Conservation (phyloP, 1,140 invertebrate species). For the Neotoxoptera formosana region DNA sequence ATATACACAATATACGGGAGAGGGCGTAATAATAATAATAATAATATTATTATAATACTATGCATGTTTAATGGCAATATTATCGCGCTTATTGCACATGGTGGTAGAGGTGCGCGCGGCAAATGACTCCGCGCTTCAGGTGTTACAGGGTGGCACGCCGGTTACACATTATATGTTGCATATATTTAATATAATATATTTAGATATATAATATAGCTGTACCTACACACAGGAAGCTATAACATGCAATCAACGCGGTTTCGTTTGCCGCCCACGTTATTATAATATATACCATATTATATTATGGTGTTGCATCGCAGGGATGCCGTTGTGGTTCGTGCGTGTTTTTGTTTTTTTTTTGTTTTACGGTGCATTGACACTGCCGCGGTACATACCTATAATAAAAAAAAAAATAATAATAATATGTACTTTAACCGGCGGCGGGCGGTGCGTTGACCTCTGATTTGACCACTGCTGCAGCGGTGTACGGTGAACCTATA, state of each 20-base stretch:
- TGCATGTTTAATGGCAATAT: background rate
- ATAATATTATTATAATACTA: background rate
- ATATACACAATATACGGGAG: background rate
- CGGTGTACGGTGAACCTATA: background rate
- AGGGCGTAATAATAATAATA: background rate
- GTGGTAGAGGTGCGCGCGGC: background rate
- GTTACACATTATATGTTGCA: background rate
- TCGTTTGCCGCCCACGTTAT: conserved; percentile 25
- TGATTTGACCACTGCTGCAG: conserved; percentile 25
- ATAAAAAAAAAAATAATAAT: conserved; percentile 2
- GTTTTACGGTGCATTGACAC: conserved; percentile 39
- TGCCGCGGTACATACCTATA: background rate
- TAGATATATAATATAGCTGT: background rate
- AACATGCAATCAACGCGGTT: conserved; percentile 45
- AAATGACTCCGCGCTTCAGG: conserved; percentile 17
- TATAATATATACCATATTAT: background rate
- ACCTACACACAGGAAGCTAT: conserved; percentile 28
- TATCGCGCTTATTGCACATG: background rate
- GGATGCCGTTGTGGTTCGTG: background rate
- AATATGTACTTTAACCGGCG: conserved; percentile 1
- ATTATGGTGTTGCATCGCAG: background rate
- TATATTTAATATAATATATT: background rate
- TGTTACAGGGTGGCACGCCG: conserved; percentile 13
- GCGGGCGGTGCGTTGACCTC: conserved; percentile 44
- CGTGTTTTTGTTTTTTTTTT: conserved; percentile 45